Evolutionary conservation across 2,797 vertebrate genomes (phyloP).

Genomic region (Brotula barbata): DNA sequence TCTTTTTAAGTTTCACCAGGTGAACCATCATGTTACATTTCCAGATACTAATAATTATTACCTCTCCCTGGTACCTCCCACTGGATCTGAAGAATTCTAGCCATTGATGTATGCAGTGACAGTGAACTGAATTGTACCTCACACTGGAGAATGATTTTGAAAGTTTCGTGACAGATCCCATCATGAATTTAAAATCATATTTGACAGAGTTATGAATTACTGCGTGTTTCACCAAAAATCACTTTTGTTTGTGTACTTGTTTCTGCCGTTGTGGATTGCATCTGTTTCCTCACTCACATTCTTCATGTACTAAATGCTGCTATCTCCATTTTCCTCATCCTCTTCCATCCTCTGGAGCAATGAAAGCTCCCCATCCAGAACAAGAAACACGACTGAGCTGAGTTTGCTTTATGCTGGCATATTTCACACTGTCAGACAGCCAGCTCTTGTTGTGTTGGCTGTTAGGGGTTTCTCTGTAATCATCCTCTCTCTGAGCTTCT

Average conservation of each 20-base stretch:
- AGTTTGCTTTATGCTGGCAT: constrained; percentile 19
- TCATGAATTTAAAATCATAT: no score
- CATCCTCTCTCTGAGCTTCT: constrained; percentile 54
- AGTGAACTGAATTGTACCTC: background rate
- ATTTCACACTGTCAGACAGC: constrained; percentile 39
- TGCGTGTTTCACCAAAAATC: background rate
- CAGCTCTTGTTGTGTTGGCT: constrained; percentile 32
- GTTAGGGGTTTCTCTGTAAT: constrained; percentile 48
- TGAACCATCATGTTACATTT: no score
- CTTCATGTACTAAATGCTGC: background rate
- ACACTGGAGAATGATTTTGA: background rate
- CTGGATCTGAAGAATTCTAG: no score
- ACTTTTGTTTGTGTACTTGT: background rate
- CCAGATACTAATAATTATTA: no score
- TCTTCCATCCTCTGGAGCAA: constrained; percentile 1
- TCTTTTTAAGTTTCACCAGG: background rate
- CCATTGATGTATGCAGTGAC: background rate
- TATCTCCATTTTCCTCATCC: background rate
- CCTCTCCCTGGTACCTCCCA: no score
- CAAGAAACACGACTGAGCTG: constrained; percentile 14
- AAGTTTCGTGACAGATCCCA: no score
- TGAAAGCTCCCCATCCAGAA: constrained; percentile 15
- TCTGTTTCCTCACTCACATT: constrained; percentile 2
- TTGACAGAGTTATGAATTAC: background rate
- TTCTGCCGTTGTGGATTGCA: constrained; percentile 4